Percentiles rank a stretch among this genome's conserved stretches.
phyloP scores from a whole-genome alignment of 2,113 vertebrate species.

The Hemibates koningsi region DNA sequence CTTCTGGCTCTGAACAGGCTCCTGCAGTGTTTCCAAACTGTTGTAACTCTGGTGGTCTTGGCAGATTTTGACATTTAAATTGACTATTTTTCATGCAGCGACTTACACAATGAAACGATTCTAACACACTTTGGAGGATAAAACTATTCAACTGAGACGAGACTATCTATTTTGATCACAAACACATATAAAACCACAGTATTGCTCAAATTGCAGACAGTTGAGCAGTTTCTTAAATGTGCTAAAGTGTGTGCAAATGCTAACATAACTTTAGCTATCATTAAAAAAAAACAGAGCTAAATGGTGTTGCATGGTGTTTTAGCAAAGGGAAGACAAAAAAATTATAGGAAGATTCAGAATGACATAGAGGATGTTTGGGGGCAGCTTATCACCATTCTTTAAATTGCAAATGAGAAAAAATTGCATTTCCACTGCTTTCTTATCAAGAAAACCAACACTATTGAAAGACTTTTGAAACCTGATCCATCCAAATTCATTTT shows the following conservation, averaged over 20 bases:
- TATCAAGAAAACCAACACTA: not conserved
- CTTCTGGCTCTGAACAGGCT: not conserved
- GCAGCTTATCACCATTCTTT: not conserved
- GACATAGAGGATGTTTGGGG: not conserved
- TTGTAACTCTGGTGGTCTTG: not conserved
- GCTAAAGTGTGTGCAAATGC: not conserved
- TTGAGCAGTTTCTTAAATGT: not conserved
- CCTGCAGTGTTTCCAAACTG: not conserved
- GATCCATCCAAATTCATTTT: not conserved
- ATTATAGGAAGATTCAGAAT: not conserved
- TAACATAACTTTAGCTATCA: not conserved
- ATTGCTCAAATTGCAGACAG: not conserved
- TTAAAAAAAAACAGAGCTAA: not conserved
- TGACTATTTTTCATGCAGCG: not conserved
- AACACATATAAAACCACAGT: not conserved
- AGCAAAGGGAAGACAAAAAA: not conserved
- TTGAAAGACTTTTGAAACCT: not conserved
- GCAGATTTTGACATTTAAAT: not conserved
- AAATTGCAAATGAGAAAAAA: not conserved
- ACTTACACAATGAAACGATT: not conserved
- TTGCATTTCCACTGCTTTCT: not conserved
- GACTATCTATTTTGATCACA: not conserved
- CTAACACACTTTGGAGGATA: not conserved
- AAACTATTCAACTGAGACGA: not conserved
- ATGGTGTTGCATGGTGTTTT: not conserved